Base-by-base conservation (phyloP, 2,888 invertebrate species). In the Plagodis pulveraria region DNA sequence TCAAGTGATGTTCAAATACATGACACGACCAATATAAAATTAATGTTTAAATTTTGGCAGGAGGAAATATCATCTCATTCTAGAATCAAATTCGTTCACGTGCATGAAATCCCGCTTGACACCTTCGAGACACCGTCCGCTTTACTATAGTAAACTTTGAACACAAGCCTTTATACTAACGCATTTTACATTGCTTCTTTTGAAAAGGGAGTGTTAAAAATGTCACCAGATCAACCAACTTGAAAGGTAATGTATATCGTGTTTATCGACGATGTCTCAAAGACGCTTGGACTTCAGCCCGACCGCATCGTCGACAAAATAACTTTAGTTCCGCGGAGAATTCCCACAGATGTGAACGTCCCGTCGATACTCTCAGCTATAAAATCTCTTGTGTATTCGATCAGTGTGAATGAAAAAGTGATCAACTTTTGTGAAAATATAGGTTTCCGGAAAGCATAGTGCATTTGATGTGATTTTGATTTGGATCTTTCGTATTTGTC, bases 51-150 rank as follows among this genome's bases (percentile, higher is more conserved):
- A 81, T 78, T 81, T 81, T 77, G 80, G 78, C 79, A 78, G 77
- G 72, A 22, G 22, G 22, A 22, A 22, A 80, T 78, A 81, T 80
- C 77, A 89, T 86, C 81, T 84, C 73, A 82, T 83, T 86, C 80
- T 78, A 78, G 75, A 81, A 88, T 88, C 83, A 78, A 87, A 86
- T 87, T 85, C 81, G 83, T 84, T 88, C 86, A 86, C 81, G 82
- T 83, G 85, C 81, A 81, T 86, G 82, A 84, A 85, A 86, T 84
- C 80, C 81, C 78, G 73, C 75, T 78, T 77, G 80, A 80, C 83
- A 75, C 84, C 82, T 78, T 72, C 55, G 66, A 73, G 71, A 67
- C 22, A 22, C 22, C 72, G 70, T 76, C 48, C 66, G 59, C 72
- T 70, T 49, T 44, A 50, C 49, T 40, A 43, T 10, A 35, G 51